Percentiles rank a stretch among this genome's conserved stretches.
These are phyloP conservation scores for Hoplostethus atlanticus DNA, from an alignment of 2,797 vertebrate genomes.

Conservation along the genomic window DNA sequence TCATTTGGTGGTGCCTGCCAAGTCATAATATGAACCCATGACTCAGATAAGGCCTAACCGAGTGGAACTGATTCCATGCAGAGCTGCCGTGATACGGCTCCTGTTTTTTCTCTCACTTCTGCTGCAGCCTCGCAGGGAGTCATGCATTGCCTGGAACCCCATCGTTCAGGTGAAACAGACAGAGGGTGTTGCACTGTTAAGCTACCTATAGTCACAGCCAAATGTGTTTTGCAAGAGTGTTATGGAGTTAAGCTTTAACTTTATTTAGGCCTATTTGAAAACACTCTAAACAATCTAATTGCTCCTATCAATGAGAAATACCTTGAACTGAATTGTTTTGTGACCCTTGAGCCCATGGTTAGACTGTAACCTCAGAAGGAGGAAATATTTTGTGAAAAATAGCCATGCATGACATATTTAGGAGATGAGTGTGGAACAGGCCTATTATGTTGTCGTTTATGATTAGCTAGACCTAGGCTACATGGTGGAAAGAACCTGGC, in stretches of 20 bases:
- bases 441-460: conserved; percentile 2
- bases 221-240: conserved; percentile 40
- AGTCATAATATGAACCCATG: conserved; percentile 73
- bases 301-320: background rate
- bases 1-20: conserved; percentile 68
- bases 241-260: conserved; percentile 13
- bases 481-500: background rate
- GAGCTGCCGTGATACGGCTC: conserved; percentile 51
- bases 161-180: conserved; percentile 31
- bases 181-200: conserved; percentile 18
- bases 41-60: conserved; percentile 67
- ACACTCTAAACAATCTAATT: background rate
- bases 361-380: conserved; percentile 1
- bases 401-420: conserved; percentile 5
- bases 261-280: conserved; percentile 7
- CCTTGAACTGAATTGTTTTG: background rate
- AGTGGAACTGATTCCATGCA: conserved; percentile 62
- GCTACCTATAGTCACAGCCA: conserved; percentile 25
- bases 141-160: conserved; percentile 34
- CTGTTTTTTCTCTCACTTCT: conserved; percentile 36
- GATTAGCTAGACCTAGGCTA: conserved; percentile 16
- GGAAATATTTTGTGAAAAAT: conserved; percentile 10
- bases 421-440: background rate
- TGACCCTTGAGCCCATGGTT: conserved; percentile 23
- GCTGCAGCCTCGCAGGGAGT: conserved; percentile 34